Evolutionary conservation across 2,113 vertebrate species (phyloP).

Genomic region (Trematocara variabile): DNA sequence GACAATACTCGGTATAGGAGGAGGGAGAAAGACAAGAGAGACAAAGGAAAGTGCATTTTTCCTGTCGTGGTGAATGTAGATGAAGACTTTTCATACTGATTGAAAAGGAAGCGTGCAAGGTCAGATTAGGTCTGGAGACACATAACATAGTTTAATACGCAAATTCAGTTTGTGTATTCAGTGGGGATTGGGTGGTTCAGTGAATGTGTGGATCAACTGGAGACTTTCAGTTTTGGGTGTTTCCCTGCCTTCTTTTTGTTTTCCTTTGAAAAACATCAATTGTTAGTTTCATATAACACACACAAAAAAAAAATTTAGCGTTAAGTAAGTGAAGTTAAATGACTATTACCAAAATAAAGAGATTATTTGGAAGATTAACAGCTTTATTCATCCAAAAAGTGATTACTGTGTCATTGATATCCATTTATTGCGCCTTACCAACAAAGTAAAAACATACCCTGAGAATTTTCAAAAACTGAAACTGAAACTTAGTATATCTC

Average conservation of each 20-base stretch:
- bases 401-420: not conserved
- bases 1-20: slow-evolving; percentile 14
- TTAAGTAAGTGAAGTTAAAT: not conserved
- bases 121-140: not conserved
- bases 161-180: not conserved
- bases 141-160: not conserved
- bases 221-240: not conserved
- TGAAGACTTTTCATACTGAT: not conserved
- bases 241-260: not conserved
- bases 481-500: not conserved
- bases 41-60: not conserved
- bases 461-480: not conserved
- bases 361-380: not conserved
- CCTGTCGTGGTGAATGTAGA: not conserved
- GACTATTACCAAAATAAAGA: not conserved
- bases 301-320: not conserved
- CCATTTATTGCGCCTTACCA: not conserved
- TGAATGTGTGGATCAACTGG: not conserved
- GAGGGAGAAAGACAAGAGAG: not conserved
- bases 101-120: not conserved
- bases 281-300: not conserved
- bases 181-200: slow-evolving; percentile 28
- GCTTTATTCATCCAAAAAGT: not conserved
- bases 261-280: not conserved
- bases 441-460: not conserved